Evolutionary conservation across 2,888 invertebrate species (phyloP).

Genomic region (Noctua comes): DNA sequence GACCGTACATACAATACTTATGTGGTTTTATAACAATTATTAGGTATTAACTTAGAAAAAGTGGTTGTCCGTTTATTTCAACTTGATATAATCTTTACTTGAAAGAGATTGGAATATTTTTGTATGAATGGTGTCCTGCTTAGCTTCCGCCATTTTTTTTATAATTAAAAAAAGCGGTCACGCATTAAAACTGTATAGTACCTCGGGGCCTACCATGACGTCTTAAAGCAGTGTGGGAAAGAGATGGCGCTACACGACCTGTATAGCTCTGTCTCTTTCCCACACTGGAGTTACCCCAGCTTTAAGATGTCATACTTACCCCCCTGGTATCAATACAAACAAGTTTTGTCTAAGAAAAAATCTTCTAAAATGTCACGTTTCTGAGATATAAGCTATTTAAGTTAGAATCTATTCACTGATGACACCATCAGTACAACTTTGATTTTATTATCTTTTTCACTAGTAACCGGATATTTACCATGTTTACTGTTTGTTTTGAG

Average conservation of each 20-base stretch:
- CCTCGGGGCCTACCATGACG: background rate
- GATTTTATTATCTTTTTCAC: too few species aligned
- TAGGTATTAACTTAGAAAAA: constrained; percentile 45
- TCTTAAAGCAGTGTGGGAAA: too few species aligned
- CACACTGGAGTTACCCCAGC: too few species aligned
- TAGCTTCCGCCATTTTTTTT: background rate
- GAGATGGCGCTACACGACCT: too few species aligned
- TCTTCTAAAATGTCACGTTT: background rate
- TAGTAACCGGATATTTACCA: too few species aligned
- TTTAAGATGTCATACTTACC: too few species aligned
- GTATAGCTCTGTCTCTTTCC: too few species aligned
- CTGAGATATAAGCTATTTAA: background rate
- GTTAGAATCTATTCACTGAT: background rate
- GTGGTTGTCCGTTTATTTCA: constrained; percentile 55
- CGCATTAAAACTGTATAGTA: background rate
- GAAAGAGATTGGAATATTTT: background rate
- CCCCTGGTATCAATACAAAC: background rate
- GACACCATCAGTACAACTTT: background rate
- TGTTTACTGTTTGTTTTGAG: too few species aligned
- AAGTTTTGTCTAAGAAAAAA: background rate
- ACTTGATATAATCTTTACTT: constrained; percentile 7
- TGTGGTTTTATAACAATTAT: constrained; percentile 40
- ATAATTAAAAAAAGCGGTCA: too few species aligned
- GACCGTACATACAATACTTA: constrained; percentile 66
- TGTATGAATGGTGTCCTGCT: background rate